A percentile compares a stretch with the other conserved stretches of the same genome.
Evolutionary conservation across 1,140 invertebrate species (phyloP).

Genomic region (Formica selysi): DNA sequence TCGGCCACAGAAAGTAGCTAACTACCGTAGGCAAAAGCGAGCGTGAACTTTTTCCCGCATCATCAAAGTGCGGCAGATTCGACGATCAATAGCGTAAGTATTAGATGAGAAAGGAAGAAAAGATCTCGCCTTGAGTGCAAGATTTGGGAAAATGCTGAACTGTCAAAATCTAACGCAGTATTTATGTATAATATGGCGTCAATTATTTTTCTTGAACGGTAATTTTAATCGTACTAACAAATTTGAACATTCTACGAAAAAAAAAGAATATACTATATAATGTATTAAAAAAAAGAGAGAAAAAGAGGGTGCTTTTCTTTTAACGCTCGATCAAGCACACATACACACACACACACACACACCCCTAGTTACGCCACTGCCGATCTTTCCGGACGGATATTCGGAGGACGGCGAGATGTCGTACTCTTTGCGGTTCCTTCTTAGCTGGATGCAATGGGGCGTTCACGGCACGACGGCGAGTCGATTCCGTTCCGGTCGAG

Average conservation of each 20-base stretch:
- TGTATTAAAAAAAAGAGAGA: background rate
- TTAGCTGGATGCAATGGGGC: slow-evolving; percentile 57
- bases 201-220: background rate
- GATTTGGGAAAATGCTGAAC: too few species aligned
- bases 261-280: background rate
- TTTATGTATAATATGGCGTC: background rate
- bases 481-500: slow-evolving; percentile 62
- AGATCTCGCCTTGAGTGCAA: background rate
- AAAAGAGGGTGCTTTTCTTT: too few species aligned
- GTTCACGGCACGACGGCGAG: slow-evolving; percentile 55
- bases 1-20: slow-evolving; percentile 16
- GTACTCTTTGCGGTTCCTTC: slow-evolving; percentile 57
- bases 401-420: slow-evolving; percentile 46
- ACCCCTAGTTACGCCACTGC: slow-evolving; percentile 28
- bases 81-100: slow-evolving; percentile 21
- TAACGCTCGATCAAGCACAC: background rate
- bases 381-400: slow-evolving; percentile 42
- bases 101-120: background rate
- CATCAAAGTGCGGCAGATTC: slow-evolving; percentile 12
- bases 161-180: background rate
- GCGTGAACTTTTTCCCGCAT: slow-evolving; percentile 30
- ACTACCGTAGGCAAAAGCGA: slow-evolving; percentile 25
- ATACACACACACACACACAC: too few species aligned
- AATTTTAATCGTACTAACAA: background rate
- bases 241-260: background rate